Evolutionary conservation across 2,797 vertebrate genomes (phyloP).

Genomic region (Sylvilagus floridanus): DNA sequence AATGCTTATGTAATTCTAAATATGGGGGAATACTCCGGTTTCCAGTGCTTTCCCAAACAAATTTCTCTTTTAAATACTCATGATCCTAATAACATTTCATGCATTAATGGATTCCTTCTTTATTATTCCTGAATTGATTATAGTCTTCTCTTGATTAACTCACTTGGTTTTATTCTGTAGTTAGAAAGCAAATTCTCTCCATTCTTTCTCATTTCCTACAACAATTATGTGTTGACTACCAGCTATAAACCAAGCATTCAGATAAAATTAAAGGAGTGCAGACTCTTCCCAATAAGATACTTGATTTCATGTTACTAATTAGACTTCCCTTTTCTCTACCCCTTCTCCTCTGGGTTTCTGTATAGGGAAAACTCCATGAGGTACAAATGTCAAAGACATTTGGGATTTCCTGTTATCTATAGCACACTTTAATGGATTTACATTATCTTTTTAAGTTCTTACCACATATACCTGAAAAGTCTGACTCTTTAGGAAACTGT

Average conservation of each 20-base stretch:
- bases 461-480: background rate
- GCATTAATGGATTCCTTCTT: background rate
- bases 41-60: background rate
- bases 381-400: background rate
- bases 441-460: background rate
- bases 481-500: conserved; percentile 13
- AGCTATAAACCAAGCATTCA: conserved; percentile 6
- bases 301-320: conserved; percentile 22
- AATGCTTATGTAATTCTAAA: conserved; percentile 24
- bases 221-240: background rate
- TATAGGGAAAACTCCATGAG: background rate
- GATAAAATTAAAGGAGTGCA: conserved; percentile 40
- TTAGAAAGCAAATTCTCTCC: conserved; percentile 7
- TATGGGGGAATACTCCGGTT: background rate
- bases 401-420: background rate
- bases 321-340: background rate
- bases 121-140: background rate
- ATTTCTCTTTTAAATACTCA: conserved; percentile 3
- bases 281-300: conserved; percentile 5
- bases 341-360: background rate
- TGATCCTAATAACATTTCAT: background rate
- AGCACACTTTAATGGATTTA: background rate
- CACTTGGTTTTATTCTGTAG: conserved; percentile 7
- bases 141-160: background rate
- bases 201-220: conserved; percentile 4